These are phyloP conservation scores for Catharus bicknelli DNA, from an alignment of 2,113 vertebrate genomes.

Conservation along the genomic window DNA sequence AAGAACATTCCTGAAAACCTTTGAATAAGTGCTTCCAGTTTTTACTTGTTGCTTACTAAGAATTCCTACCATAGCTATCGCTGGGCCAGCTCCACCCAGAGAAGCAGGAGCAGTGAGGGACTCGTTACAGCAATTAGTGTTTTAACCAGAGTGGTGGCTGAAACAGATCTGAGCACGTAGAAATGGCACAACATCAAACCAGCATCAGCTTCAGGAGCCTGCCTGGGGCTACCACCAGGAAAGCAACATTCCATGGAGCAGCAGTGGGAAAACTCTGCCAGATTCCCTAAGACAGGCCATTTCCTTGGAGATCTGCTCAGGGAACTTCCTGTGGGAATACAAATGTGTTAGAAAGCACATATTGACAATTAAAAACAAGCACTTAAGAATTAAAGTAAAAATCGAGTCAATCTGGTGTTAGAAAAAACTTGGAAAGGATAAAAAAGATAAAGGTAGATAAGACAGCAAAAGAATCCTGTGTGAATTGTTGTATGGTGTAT, in stretches of 20 bases:
- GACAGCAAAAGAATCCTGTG: background rate
- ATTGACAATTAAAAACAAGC: background rate
- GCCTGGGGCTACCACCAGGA: conserved; percentile 42
- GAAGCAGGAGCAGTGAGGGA: background rate
- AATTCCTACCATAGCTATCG: conserved; percentile 50
- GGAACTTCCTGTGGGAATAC: background rate
- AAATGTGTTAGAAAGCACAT: background rate
- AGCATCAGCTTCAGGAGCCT: conserved; percentile 39
- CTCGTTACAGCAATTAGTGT: conserved; percentile 52
- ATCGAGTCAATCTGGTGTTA: background rate
- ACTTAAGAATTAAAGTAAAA: background rate
- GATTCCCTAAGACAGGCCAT: background rate
- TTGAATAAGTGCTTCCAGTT: conserved; percentile 54
- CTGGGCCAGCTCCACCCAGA: conserved; percentile 39
- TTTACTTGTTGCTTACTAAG: conserved; percentile 60
- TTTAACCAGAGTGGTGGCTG: conserved; percentile 55
- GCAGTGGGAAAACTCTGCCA: conserved; percentile 32
- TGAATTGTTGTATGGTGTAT: background rate
- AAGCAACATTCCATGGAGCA: conserved; percentile 41
- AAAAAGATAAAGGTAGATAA: background rate
- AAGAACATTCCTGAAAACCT: conserved; percentile 60
- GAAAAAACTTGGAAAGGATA: background rate
- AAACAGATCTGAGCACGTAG: conserved; percentile 52
- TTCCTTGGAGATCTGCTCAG: background rate
- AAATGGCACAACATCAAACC: conserved; percentile 59